These are phyloP conservation scores for Hanleya hanleyi DNA, from an alignment of 2,888 invertebrate species.

Conservation along the genomic window DNA sequence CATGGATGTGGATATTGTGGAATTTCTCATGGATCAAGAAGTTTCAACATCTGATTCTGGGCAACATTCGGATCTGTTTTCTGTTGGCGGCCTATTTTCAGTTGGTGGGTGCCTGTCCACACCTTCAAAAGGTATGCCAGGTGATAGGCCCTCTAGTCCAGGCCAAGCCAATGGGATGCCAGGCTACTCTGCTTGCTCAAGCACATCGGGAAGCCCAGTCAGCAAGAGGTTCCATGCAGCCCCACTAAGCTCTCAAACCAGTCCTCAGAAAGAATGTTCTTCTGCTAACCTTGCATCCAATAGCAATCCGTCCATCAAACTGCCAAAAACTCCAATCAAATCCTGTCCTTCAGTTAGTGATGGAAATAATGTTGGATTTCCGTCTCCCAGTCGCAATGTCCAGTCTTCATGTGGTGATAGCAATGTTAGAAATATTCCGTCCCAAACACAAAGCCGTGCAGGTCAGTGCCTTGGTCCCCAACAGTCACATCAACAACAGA, in stretches of 20 bases:
- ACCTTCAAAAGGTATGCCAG: neutral
- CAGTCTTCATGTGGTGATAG: neutral
- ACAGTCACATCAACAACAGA: neutral
- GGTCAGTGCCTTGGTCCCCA: neutral
- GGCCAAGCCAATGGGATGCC: neutral
- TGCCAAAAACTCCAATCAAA: conserved; percentile 6
- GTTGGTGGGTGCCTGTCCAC: neutral
- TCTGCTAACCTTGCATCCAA: neutral
- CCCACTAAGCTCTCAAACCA: neutral
- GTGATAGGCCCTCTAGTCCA: neutral
- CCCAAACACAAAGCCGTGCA: neutral
- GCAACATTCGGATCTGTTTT: neutral
- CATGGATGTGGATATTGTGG: conserved; percentile 71
- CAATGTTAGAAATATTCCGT: neutral
- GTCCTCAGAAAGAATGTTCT: conserved; percentile 3
- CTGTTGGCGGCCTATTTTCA: neutral
- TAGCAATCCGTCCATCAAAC: neutral
- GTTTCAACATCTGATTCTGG: conserved; percentile 4
- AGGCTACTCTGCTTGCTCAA: conserved; percentile 33
- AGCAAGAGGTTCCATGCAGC: conserved; percentile 56
- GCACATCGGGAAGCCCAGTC: conserved; percentile 62
- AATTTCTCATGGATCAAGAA: conserved; percentile 58
- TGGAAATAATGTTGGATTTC: neutral
- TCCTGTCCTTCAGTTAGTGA: neutral
- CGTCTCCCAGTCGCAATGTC: neutral